These are phyloP conservation scores for Garrulus glandarius DNA, from an alignment of 2,797 vertebrate genomes.

Conservation along the genomic window DNA sequence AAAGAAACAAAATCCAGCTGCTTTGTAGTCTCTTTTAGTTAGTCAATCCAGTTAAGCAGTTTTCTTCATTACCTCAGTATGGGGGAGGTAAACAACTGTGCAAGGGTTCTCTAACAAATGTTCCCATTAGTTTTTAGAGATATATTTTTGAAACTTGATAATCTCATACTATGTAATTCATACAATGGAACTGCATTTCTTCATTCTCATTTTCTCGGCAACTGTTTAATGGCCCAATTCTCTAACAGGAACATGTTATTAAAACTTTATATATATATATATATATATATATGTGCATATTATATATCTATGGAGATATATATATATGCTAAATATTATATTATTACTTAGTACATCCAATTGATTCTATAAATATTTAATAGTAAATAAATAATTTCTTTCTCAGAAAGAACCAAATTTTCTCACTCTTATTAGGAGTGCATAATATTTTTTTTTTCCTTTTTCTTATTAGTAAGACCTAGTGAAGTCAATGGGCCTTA, in stretches of 20 bases:
- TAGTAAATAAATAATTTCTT: background rate
- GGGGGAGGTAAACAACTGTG: background rate
- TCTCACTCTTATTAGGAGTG: background rate
- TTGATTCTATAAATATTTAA: slow-evolving; percentile 15
- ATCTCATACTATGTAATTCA: background rate
- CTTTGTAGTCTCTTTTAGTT: background rate
- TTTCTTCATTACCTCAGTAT: background rate
- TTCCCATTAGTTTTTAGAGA: background rate
- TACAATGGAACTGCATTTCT: background rate
- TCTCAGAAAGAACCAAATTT: background rate
- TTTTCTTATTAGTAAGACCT: background rate
- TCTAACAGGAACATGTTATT: background rate
- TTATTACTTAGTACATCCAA: background rate
- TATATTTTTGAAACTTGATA: background rate
- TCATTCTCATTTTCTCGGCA: background rate
- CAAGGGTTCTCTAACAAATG: background rate
- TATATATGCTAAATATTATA: background rate
- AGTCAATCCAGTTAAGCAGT: background rate
- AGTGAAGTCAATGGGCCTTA: background rate
- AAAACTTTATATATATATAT: background rate
- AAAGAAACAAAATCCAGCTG: background rate
- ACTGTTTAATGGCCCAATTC: background rate
- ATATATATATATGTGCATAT: background rate
- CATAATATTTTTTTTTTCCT: background rate
- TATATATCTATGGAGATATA: background rate